Evolutionary conservation across 2,888 invertebrate genomes (phyloP), one percentile per base, ranked within the genome.

Genomic region (Eueremaeus valkanovi): DNA sequence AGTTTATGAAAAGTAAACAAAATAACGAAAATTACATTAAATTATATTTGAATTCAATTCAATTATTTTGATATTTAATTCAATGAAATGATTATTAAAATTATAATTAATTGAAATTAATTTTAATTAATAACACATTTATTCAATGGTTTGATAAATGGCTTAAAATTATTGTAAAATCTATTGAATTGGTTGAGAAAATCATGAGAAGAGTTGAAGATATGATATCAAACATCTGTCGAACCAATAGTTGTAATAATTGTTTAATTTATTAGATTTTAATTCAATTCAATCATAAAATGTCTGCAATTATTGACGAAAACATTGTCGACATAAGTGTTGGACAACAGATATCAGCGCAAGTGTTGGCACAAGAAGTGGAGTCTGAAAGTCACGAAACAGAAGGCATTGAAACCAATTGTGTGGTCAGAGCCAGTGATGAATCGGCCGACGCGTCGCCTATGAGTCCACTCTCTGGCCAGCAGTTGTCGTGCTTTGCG

Each of bases 401-500:
- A 3, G 16, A 13, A 3, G 45, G 45, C 45, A 3, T 5, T 36
- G 36, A 45, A 45, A 45, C 9, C 45, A 51, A 51, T 40, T 5
- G 40, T 40, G 40, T 40, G 40, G 11, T 40, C 40, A 40, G 8
- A 40, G 40, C 40, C 11, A 5, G 8, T 11, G 40, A 40, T 11
- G 40, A 40, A 11, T 40, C n/a, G 63, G 16, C 33, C 8, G 40
- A 21, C 2, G n/a, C 31, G 9, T 33, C 29, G 16, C 51, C 16
- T 9, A 31, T 61, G 2, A 61, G 31, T 31, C 61, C 61, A 33
- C 29, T 33, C 8, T 61, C 61, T 61, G 61, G 61, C 13, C 61
- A 61, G 3, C 9, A 3, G n/a, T 66, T 21, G 33, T 1, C 16
- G n/a, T 24, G 66, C 49, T 78, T 80, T n/a, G 78, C 79, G 55